These are phyloP conservation scores for Elephantulus edwardii DNA, from an alignment of 2,113 vertebrate genomes.

Conservation along the genomic window DNA sequence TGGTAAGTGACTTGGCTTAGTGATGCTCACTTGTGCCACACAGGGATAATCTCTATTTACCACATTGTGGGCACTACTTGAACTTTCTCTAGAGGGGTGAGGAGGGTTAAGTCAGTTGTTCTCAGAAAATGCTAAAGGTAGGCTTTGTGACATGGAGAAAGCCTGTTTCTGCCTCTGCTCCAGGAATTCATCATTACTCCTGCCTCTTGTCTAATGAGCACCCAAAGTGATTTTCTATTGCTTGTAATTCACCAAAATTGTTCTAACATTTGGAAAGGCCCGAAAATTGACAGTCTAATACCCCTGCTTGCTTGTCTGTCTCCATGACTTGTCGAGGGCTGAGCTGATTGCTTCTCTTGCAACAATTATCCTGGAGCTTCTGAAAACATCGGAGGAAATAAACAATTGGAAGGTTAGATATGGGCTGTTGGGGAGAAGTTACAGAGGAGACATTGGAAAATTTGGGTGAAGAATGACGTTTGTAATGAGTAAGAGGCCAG, in stretches of 20 bases:
- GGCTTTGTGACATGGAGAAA: conserved; percentile 36
- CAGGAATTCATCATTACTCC: conserved; percentile 77
- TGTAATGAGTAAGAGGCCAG: background rate
- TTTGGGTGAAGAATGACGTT: background rate
- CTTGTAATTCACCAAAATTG: conserved; percentile 85
- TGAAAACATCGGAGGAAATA: conserved; percentile 81
- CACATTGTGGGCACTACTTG: background rate
- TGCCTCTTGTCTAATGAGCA: conserved; percentile 82
- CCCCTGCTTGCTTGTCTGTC: conserved; percentile 72
- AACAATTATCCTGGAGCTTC: conserved; percentile 79
- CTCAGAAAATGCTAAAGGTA: conserved; percentile 20
- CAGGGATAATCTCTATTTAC: background rate
- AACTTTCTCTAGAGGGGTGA: conserved; percentile 4
- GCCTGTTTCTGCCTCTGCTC: conserved; percentile 48
- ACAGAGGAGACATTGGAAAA: background rate
- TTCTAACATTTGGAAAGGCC: conserved; percentile 83
- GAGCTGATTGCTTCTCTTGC: conserved; percentile 81
- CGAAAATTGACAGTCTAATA: conserved; percentile 84
- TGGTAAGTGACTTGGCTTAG: background rate
- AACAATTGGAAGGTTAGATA: conserved; percentile 78
- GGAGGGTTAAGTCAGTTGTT: conserved; percentile 26
- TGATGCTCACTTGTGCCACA: background rate
- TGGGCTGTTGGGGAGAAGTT: conserved; percentile 58
- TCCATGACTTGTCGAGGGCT: conserved; percentile 77
- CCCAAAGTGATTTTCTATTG: conserved; percentile 86